Evolutionary conservation across 2,797 vertebrate species (phyloP), one percentile per base, ranked within the genome.

Genomic region (Hemibagrus guttatus): DNA sequence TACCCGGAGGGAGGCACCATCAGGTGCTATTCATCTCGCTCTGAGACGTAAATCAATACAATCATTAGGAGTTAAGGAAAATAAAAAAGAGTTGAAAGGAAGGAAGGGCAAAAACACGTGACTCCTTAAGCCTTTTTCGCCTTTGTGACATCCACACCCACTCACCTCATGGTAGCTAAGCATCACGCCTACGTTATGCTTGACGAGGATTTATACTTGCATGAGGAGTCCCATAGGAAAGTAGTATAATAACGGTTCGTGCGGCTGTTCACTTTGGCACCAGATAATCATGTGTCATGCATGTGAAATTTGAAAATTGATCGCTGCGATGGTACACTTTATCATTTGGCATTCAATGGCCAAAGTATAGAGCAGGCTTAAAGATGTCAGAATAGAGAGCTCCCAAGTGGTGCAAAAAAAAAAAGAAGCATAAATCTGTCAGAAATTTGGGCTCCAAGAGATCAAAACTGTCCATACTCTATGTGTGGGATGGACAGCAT

Each of bases 1-100:
- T 80, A 71, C 21, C 76, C 42, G 23, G 16, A 64, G 14, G 83
- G 82, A 56, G 21, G 19, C 31, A 64, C 64, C 42, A 23, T 64
- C 61, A 87, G 83, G 56, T 39, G 46, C 76, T 81, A 81, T 84
- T 87, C 83, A 81, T 69, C 71, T 46, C 21, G 49, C 68, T 42
- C 28, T 16, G 61, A 66, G 23, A 78, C 71, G 61, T 28, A 81
- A 81, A 84, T 85, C 83, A 74, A 81, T 87, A 52, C 28, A 19
- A 46, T 85, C 83, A 56, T 81, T 84, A 28, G 35, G 31, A 54
- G 26, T 46, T 71, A 42, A 56, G 68, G 68, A 64, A 81, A 87
- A 84, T 35, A 59, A 78, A 72, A 58, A 42, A 64, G 26, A 58
- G 28, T 56, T 31, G 31, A 87, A 75, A 52, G 11, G 2, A 82